Percentiles rank a stretch among this genome's conserved stretches.
These are phyloP conservation scores for Ctena decussata DNA, from an alignment of 2,888 invertebrate species.

Conservation along the genomic window DNA sequence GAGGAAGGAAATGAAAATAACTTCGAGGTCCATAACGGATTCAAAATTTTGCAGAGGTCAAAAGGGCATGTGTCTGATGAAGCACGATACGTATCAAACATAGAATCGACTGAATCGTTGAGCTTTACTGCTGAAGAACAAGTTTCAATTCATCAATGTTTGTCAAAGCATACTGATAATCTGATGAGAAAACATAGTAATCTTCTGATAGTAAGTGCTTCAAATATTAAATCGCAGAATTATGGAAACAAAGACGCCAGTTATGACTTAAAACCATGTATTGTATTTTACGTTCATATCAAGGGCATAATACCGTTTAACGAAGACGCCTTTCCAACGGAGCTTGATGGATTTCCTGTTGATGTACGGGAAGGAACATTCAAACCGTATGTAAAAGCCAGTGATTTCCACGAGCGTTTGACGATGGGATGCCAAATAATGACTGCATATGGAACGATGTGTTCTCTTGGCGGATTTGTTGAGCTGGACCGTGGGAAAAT, in stretches of 20 bases:
- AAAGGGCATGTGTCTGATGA: not conserved
- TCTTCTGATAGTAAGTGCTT: too few species aligned
- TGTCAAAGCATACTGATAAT: too few species aligned
- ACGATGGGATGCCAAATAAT: not conserved
- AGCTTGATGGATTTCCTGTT: not conserved
- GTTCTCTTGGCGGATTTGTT: not conserved
- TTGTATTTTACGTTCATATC: slow-evolving; percentile 4
- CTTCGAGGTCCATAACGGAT: not conserved
- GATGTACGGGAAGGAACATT: slow-evolving; percentile 16
- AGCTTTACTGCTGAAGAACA: too few species aligned
- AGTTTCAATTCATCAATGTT: too few species aligned
- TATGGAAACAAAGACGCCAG: not conserved
- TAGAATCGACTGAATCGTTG: too few species aligned
- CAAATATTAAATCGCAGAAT: too few species aligned
- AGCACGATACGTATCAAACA: not conserved
- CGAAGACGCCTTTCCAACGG: not conserved
- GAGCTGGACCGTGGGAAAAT: not conserved
- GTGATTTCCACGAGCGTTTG: not conserved
- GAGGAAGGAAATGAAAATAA: not conserved
- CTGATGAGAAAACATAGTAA: too few species aligned
- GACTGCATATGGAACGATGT: not conserved
- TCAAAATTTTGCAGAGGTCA: not conserved
- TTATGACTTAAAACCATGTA: not conserved
- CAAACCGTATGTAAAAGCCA: too few species aligned
- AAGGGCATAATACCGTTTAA: slow-evolving; percentile 12